Evolutionary conservation across 1,140 invertebrate genomes (phyloP).

Genomic region (Triops cancriformis): DNA sequence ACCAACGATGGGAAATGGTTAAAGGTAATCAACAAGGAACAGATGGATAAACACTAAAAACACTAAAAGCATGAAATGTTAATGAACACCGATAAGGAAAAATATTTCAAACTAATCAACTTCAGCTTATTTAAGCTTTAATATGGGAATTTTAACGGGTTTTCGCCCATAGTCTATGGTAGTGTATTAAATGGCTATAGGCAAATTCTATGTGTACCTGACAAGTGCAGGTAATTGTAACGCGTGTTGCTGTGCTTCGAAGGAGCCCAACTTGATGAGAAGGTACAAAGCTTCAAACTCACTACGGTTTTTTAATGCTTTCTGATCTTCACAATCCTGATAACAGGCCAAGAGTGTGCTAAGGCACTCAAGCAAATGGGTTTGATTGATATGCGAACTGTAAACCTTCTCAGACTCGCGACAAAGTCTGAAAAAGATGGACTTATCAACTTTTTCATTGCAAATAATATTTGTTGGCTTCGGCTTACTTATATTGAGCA

Average conservation of each 20-base stretch:
- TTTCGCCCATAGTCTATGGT: too few species aligned
- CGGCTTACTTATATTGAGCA: slow-evolving; percentile 52
- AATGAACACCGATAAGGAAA: too few species aligned
- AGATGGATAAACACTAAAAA: too few species aligned
- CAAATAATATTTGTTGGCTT: background rate
- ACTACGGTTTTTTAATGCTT: background rate
- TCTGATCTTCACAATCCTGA: background rate
- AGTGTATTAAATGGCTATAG: too few species aligned
- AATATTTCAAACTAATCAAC: too few species aligned
- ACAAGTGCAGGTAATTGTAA: background rate
- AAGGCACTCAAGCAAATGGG: slow-evolving; percentile 40
- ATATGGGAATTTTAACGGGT: too few species aligned
- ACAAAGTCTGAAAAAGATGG: slow-evolving; percentile 32
- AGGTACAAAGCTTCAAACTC: background rate
- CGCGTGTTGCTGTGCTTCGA: background rate
- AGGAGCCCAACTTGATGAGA: background rate
- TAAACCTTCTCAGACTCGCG: slow-evolving; percentile 32
- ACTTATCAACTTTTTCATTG: slow-evolving; percentile 16
- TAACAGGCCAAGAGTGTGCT: slow-evolving; percentile 29
- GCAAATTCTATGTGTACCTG: background rate
- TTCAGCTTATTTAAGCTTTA: too few species aligned
- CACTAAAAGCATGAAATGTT: too few species aligned
- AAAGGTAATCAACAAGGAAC: too few species aligned
- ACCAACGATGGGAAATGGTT: background rate
- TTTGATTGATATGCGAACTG: slow-evolving; percentile 40